phyloP scores from a whole-genome alignment of 2,888 invertebrate species.

The Aleiodes leptofemur region DNA sequence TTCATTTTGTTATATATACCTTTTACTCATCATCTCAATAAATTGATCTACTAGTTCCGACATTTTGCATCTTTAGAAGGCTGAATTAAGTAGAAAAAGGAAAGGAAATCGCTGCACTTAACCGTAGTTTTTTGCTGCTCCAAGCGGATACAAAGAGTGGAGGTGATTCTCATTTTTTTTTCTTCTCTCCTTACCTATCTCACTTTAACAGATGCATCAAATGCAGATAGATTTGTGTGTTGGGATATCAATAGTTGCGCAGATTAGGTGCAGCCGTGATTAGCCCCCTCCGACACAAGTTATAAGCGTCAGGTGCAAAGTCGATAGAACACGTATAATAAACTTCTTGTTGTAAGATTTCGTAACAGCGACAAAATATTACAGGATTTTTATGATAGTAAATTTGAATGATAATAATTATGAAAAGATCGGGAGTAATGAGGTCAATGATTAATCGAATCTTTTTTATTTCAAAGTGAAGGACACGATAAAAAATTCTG shows the following conservation, averaged over 20 bases:
- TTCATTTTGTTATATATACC: too few species aligned
- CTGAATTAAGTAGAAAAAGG: constrained; percentile 1
- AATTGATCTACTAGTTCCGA: too few species aligned
- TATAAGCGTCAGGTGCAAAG: constrained; percentile 56
- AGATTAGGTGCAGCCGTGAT: constrained; percentile 54
- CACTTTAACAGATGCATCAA: constrained; percentile 17
- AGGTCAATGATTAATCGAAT: background rate
- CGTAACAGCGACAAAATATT: constrained; percentile 21
- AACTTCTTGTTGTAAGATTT: background rate
- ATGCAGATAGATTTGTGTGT: constrained; percentile 9
- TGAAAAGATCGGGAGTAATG: background rate
- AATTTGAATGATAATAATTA: constrained; percentile 1
- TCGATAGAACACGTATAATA: constrained; percentile 47
- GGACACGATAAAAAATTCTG: too few species aligned
- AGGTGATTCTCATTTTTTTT: constrained; percentile 19
- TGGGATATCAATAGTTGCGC: constrained; percentile 41
- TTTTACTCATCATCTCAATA: too few species aligned
- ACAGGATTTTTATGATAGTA: background rate
- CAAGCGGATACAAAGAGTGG: constrained; percentile 14
- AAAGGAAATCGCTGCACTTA: constrained; percentile 4
- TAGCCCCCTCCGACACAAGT: constrained; percentile 49
- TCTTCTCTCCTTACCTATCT: constrained; percentile 12
- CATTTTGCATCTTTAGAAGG: background rate
- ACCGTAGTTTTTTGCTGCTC: constrained; percentile 25
- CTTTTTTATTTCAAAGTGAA: too few species aligned